A percentile compares a stretch with the other conserved stretches of the same genome.
These are phyloP conservation scores for Escarpia spicata DNA, from an alignment of 2,888 invertebrate genomes.

Conservation along the genomic window DNA sequence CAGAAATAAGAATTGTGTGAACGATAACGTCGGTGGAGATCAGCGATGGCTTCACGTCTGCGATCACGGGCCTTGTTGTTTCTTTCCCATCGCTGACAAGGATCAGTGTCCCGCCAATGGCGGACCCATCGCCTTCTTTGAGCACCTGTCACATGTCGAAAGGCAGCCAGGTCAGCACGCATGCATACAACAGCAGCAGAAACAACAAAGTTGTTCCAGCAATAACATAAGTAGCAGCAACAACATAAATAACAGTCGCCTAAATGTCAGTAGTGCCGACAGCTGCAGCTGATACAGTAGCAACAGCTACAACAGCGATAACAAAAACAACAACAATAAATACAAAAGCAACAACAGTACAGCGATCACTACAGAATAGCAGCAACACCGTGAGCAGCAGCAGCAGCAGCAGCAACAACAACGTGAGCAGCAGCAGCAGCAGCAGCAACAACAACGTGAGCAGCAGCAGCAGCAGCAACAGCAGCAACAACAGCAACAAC, in stretches of 20 bases:
- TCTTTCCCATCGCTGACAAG: not conserved
- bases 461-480: too few species aligned
- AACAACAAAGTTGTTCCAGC: not conserved
- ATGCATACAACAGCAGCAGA: not conserved
- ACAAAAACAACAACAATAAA: too few species aligned
- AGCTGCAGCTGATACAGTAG: not conserved
- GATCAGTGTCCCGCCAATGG: not conserved
- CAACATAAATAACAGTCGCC: not conserved
- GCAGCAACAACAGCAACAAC: too few species aligned
- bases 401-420: too few species aligned
- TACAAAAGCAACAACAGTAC: too few species aligned
- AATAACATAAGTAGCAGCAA: not conserved
- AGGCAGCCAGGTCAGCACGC: not conserved
- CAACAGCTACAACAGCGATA: too few species aligned
- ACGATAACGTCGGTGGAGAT: not conserved
- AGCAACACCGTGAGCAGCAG: too few species aligned
- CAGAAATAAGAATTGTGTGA: slow-evolving; percentile 4
- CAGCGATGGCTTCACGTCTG: not conserved
- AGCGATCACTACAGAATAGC: too few species aligned
- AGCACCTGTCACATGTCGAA: not conserved
- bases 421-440: too few species aligned
- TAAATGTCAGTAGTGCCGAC: not conserved
- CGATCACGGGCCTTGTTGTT: not conserved
- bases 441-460: too few species aligned
- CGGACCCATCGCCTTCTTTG: not conserved